A percentile compares a stretch with the other conserved stretches of the same genome.
Conservation (phyloP, 2,888 invertebrate species). For the Ennomos fuscantarius region DNA sequence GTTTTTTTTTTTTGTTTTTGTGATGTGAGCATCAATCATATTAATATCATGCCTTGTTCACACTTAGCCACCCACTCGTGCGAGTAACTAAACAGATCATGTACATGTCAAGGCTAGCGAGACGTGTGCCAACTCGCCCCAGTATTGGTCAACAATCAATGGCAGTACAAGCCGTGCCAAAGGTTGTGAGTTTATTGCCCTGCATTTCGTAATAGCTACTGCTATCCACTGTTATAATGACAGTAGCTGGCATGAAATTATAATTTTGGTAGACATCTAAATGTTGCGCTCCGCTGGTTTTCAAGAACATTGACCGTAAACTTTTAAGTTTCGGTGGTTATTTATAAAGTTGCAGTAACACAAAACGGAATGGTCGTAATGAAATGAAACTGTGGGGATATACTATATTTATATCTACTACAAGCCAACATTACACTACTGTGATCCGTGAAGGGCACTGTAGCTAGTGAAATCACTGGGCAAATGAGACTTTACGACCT, state of each 20-base stretch:
- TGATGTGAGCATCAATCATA: conserved; percentile 22
- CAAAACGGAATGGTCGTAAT: no score
- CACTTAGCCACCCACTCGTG: conserved; percentile 30
- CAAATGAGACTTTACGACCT: no score
- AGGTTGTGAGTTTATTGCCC: conserved; percentile 33
- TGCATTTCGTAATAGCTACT: conserved; percentile 25
- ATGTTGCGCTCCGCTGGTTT: conserved; percentile 7
- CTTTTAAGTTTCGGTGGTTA: no score
- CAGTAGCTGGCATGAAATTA: conserved; percentile 1
- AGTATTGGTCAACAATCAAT: conserved; percentile 34
- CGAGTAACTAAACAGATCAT: conserved; percentile 31
- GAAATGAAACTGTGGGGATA: no score
- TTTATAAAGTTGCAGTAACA: no score
- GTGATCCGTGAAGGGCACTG: no score
- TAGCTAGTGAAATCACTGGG: no score
- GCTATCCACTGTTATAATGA: conserved; percentile 7
- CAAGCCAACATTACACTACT: no score
- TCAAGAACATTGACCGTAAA: background rate
- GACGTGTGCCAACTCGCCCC: conserved; percentile 35
- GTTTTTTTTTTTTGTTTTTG: no score
- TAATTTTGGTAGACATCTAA: background rate
- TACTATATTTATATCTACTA: no score
- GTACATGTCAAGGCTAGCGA: conserved; percentile 38
- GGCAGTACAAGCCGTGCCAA: conserved; percentile 24
- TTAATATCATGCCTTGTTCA: conserved; percentile 18